These are phyloP conservation scores for Nymphalis c-album DNA, from an alignment of 2,888 invertebrate species.

Conservation along the genomic window DNA sequence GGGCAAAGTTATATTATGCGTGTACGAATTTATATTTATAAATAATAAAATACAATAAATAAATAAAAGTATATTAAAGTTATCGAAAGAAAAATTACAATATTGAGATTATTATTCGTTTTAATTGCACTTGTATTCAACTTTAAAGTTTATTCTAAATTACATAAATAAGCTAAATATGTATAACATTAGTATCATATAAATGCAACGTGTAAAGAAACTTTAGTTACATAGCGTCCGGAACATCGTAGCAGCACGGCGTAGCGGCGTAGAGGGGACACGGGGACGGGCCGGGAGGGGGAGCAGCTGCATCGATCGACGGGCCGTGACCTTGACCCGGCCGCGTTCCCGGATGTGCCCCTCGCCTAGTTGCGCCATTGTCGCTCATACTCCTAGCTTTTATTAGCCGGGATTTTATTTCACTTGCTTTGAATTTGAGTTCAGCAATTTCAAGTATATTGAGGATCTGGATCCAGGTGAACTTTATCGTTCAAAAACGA, in stretches of 20 bases:
- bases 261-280: conserved; percentile 51
- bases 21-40: too few relatives aligned
- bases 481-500: conserved; percentile 1
- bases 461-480: background rate
- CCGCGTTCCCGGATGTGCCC: conserved; percentile 79
- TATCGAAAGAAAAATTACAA: too few relatives aligned
- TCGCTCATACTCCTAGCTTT: conserved; percentile 67
- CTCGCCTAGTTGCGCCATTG: conserved; percentile 73
- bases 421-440: conserved; percentile 33
- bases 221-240: conserved; percentile 35
- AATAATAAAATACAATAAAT: too few relatives aligned
- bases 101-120: too few relatives aligned
- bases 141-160: too few relatives aligned
- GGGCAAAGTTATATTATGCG: too few relatives aligned
- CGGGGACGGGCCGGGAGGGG: conserved; percentile 56
- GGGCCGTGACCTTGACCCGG: conserved; percentile 84
- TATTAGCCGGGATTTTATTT: conserved; percentile 68
- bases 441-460: conserved; percentile 9
- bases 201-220: conserved; percentile 17
- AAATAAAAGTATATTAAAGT: too few relatives aligned
- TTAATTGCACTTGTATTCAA: too few relatives aligned
- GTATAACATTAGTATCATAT: conserved; percentile 14
- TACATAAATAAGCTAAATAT: conserved; percentile 8
- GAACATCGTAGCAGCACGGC: conserved; percentile 33
- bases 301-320: conserved; percentile 84